Base-by-base conservation (phyloP, 2,113 vertebrate genomes). In the Megaleporinus macrocephalus region DNA sequence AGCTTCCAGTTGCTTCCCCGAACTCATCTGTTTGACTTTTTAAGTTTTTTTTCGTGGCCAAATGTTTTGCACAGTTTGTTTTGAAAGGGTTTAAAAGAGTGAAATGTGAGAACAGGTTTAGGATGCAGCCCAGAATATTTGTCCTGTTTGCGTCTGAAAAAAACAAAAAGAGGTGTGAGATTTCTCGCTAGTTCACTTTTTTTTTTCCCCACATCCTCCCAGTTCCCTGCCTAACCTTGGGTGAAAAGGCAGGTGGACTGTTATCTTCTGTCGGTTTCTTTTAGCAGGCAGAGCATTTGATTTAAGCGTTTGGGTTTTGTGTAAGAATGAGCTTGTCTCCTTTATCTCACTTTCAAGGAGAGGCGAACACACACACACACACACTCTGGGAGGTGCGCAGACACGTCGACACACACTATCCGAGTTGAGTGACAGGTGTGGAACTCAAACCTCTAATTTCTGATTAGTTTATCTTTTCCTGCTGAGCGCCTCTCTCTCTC, bases 401-500 rank as follows among this genome's bases (percentile, higher is more conserved):
- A 44, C 27, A 49, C 6, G 5, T 47, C 26, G 44, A 74, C 27
- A 81, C 71, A 5, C 71, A 18, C 59, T 62, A 15, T 72, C 44
- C 72, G 61, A 80, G 49, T 1, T 61, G 71, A 75, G 36, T 76
- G 78, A 71, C 83, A 55, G 72, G 63, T 75, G 30, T 47, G 73
- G 65, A 84, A 80, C 41, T n/a, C 18, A 84, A 79, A 76, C 78
- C 72, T 76, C 15, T 84, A 70, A 80, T 84, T 80, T 84, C 55
- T 76, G 77, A 80, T 76, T 63, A 80, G 63, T 80, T 36, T 47
- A 57, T 68, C 62, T 61, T 76, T 84, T 70, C 29, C 49, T 33
- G 20, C 59, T 49, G 26, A 68, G 24, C n/a, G 41, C 76, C 36
- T 75, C 27, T 33, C 16, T 59, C 47, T 7, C 41, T 68, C 33